phyloP scores from a whole-genome alignment of 1,140 invertebrate genomes.

The Ladona fulva region DNA sequence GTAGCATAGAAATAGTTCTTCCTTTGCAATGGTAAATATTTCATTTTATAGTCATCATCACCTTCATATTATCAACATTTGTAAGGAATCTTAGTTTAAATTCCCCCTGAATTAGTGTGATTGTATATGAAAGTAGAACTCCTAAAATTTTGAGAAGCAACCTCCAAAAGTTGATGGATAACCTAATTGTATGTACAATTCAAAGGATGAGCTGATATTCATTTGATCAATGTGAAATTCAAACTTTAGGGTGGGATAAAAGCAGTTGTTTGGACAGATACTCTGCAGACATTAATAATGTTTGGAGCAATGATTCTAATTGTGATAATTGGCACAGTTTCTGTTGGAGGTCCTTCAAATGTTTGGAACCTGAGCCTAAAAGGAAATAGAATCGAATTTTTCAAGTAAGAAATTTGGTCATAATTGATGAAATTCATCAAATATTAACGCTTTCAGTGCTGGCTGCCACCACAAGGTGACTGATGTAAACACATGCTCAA shows the following conservation, averaged over 20 bases:
- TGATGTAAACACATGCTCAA: too few relatives aligned
- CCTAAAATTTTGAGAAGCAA: background rate
- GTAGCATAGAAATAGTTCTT: too few relatives aligned
- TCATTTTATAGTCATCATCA: too few relatives aligned
- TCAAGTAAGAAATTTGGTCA: constrained; percentile 41
- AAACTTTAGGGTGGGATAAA: constrained; percentile 43
- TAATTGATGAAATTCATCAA: background rate
- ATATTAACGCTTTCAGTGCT: too few relatives aligned
- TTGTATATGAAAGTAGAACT: background rate
- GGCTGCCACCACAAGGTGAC: too few relatives aligned
- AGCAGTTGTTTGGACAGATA: constrained; percentile 47
- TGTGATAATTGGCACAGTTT: background rate
- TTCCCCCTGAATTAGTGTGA: background rate
- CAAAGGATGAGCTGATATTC: too few relatives aligned
- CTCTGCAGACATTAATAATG: constrained; percentile 43
- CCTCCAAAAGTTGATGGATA: too few relatives aligned
- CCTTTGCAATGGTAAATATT: too few relatives aligned
- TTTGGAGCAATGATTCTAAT: constrained; percentile 39
- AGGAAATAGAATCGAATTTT: constrained; percentile 43
- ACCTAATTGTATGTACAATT: too few relatives aligned
- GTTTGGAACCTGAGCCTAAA: background rate
- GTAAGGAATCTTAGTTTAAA: background rate
- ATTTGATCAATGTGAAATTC: background rate
- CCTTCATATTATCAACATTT: too few relatives aligned
- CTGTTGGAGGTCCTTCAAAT: background rate